These are phyloP conservation scores for Acleris literana DNA, from an alignment of 2,888 invertebrate genomes.

Conservation along the genomic window DNA sequence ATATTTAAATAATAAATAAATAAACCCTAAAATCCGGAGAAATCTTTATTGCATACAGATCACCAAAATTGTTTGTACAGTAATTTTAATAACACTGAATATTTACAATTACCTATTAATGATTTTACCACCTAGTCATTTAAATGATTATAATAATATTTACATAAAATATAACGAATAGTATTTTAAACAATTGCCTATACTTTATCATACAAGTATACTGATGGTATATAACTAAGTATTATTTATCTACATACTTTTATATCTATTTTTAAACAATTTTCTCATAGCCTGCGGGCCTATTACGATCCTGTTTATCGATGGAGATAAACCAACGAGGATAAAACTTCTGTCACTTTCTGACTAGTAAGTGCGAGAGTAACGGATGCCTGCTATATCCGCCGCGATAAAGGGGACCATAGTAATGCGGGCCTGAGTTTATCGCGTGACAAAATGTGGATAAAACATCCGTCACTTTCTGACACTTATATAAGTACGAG, in stretches of 20 bases:
- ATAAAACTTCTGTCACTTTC: no score
- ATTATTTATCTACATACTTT: slow-evolving; percentile 5
- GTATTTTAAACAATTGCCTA: slow-evolving; percentile 48
- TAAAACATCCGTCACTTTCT: no score
- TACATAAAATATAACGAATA: slow-evolving; percentile 68
- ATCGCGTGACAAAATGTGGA: no score
- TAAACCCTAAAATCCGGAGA: slow-evolving; percentile 60
- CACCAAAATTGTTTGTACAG: slow-evolving; percentile 79
- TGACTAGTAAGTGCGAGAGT: no score
- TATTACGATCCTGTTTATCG: background rate
- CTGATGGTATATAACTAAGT: slow-evolving; percentile 36
- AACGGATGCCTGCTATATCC: no score
- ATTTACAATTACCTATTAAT: slow-evolving; percentile 71
- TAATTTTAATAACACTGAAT: slow-evolving; percentile 75
- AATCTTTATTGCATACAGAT: slow-evolving; percentile 81
- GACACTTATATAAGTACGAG: no score
- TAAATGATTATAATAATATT: slow-evolving; percentile 57
- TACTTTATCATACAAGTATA: slow-evolving; percentile 48
- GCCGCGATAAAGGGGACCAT: no score
- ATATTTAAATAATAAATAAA: slow-evolving; percentile 37
- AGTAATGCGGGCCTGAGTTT: no score
- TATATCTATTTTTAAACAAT: slow-evolving; percentile 11
- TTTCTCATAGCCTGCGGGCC: slow-evolving; percentile 11
- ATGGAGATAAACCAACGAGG: no score
- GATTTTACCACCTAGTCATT: slow-evolving; percentile 50